A percentile compares a stretch with the other conserved stretches of the same genome.
phyloP scores from a whole-genome alignment of 2,888 invertebrate species.

The Campoletis raptor region DNA sequence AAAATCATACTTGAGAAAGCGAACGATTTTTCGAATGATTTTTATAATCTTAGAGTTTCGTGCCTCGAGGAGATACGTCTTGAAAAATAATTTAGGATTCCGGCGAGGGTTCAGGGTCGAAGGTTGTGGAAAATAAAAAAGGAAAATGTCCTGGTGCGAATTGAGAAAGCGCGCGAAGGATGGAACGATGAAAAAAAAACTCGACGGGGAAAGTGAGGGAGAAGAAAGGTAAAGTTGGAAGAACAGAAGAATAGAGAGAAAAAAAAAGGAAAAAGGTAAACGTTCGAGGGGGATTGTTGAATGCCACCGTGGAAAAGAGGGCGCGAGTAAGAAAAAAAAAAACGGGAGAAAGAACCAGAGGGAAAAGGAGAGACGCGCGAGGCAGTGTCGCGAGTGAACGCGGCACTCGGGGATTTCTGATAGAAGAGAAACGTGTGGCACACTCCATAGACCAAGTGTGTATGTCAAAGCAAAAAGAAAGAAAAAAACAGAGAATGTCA shows the following conservation, averaged over 20 bases:
- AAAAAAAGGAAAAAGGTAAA: constrained; percentile 26
- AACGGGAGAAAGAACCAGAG: constrained; percentile 21
- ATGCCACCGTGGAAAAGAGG: constrained; percentile 42
- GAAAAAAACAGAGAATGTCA: constrained; percentile 16
- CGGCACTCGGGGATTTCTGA: constrained; percentile 46
- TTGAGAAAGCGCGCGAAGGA: constrained; percentile 49
- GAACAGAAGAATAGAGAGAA: constrained; percentile 8
- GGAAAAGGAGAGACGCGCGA: constrained; percentile 11
- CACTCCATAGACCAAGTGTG: constrained; percentile 23
- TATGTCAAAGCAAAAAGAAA: constrained; percentile 10
- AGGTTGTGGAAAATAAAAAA: background rate
- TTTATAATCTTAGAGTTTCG: no score
- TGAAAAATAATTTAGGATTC: background rate
- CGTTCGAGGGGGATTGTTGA: constrained; percentile 48
- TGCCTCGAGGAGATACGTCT: background rate
- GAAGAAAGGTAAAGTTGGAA: background rate
- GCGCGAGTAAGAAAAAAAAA: background rate
- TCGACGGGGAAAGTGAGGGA: background rate
- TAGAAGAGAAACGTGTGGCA: constrained; percentile 58
- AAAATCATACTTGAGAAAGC: no score
- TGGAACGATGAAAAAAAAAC: background rate
- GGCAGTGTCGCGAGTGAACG: constrained; percentile 48
- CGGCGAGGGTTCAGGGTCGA: background rate
- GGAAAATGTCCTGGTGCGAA: constrained; percentile 37
- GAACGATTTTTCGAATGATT: no score